phyloP scores from a whole-genome alignment of 2,113 vertebrate genomes.

The Orthonyx spaldingii region DNA sequence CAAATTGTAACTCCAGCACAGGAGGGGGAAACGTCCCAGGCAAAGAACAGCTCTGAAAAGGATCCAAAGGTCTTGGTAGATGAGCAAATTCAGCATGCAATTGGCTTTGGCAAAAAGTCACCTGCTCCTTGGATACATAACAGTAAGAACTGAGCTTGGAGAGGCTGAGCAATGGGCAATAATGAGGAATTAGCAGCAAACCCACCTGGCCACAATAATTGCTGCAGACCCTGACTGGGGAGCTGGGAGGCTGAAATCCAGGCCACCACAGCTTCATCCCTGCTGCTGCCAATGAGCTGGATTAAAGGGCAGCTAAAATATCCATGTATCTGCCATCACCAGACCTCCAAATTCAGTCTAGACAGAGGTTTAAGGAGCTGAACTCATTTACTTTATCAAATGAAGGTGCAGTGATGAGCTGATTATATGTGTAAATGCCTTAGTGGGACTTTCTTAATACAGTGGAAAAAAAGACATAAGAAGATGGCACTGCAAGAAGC shows the following conservation, averaged over 20 bases:
- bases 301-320: background rate
- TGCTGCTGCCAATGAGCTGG: background rate
- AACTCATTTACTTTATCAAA: background rate
- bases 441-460: background rate
- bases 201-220: background rate
- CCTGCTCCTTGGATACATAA: background rate
- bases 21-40: background rate
- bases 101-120: background rate
- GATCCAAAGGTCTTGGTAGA: background rate
- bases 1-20: rapidly evolving
- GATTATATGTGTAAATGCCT: background rate
- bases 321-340: background rate
- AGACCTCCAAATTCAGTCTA: background rate
- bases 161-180: background rate
- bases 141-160: background rate
- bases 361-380: background rate
- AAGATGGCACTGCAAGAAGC: background rate
- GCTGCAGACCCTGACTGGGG: background rate
- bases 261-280: background rate
- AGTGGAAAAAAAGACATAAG: background rate
- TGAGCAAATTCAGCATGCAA: background rate
- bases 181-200: background rate
- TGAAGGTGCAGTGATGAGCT: background rate
- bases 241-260: background rate
- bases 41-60: background rate